Evolutionary conservation across 2,113 vertebrate genomes (phyloP), one percentile per base, ranked within the genome.

Genomic region (Brachyhypopomus gauderio): DNA sequence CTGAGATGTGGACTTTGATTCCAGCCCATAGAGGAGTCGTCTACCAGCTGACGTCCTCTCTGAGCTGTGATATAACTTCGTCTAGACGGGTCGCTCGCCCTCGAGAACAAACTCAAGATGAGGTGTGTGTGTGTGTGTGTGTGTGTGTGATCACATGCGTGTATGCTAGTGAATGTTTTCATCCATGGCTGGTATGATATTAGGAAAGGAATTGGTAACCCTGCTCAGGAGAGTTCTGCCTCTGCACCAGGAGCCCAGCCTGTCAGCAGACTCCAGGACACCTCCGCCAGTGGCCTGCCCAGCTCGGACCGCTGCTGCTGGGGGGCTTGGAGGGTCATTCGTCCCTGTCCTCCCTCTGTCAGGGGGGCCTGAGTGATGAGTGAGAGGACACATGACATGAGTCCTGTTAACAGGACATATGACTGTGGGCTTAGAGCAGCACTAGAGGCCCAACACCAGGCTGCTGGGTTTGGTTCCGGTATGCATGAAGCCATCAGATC

Each of bases 211-310:
- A 63, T 17, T 77, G 66, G 48, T 41, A 67, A 72, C 27, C 81
- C 16, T 41, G 77, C 84, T 62, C 86, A 89, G 90, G 88, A 87
- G 80, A 6, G 84, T 80, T 81, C 83, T 73, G 75, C 62, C 85
- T 79, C 71, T 41, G 70, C 69, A 80, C 84, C 81, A 80, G 59
- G 86, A 85, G 77, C 64, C 80, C 55, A 72, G 79, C 82, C 87
- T 80, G 80, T 89, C 81, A 69, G 88, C 90, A 89, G 84, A 80
- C 79, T 88, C 74, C 85, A 91, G 89, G 89, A 88, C 88, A 78
- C 81, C 77, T 86, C 82, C 84, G 84, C 88, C 88, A 81, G 82
- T 87, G 84, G 85, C 86, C 90, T 89, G 87, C 87, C 85, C 85
- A 84, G 84, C 82, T 62, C 70, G 76, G 83, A 83, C 86, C 85